phyloP scores from a whole-genome alignment of 2,113 vertebrate genomes.

The Rattus rattus region DNA sequence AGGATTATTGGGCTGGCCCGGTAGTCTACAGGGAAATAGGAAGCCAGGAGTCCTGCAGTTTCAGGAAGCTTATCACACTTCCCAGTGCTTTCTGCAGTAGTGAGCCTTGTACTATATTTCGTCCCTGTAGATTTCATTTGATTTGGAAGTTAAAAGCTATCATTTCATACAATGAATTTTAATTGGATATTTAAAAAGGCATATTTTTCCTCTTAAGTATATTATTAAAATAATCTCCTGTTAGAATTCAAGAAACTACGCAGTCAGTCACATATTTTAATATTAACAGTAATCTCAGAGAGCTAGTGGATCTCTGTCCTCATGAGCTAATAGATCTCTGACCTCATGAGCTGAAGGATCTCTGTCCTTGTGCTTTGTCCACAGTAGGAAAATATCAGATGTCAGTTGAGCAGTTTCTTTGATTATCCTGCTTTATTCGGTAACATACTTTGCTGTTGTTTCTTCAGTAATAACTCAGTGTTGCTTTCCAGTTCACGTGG shows the following conservation, averaged over 20 bases:
- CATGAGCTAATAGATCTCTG: neutral
- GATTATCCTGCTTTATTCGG: conserved; percentile 26
- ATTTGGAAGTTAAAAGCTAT: conserved; percentile 47
- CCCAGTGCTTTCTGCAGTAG: neutral
- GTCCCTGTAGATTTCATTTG: neutral
- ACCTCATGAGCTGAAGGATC: neutral
- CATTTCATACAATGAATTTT: conserved; percentile 24
- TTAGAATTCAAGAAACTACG: conserved; percentile 42
- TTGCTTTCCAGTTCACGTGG: conserved; percentile 52
- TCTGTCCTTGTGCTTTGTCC: conserved; percentile 30
- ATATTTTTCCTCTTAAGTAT: conserved; percentile 35
- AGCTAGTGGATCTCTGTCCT: conserved; percentile 3
- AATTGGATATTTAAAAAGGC: conserved; percentile 54
- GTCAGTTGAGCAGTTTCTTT: conserved; percentile 45
- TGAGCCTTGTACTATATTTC: neutral
- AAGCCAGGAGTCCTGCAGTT: neutral
- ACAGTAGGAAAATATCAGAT: conserved; percentile 36
- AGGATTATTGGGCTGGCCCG: neutral
- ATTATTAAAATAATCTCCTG: conserved; percentile 42
- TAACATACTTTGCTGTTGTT: neutral
- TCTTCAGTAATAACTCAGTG: conserved; percentile 19
- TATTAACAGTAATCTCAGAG: conserved; percentile 10
- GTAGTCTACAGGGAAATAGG: neutral
- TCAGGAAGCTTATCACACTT: neutral
- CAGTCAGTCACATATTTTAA: conserved; percentile 37